A percentile compares a stretch with the other conserved stretches of the same genome.
phyloP scores from a whole-genome alignment of 2,113 vertebrate species.

The Lophura nycthemera region DNA sequence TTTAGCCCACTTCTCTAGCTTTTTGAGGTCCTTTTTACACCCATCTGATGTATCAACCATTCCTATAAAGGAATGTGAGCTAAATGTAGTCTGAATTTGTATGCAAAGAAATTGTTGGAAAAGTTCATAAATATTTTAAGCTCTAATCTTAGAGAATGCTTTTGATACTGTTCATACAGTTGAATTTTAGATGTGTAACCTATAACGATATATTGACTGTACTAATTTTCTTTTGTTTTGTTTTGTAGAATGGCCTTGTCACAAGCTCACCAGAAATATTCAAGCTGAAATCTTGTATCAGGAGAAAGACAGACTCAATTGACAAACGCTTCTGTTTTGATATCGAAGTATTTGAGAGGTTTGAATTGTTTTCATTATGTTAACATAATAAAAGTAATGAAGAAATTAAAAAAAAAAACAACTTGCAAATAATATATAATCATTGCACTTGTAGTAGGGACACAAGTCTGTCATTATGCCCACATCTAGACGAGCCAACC shows the following conservation, averaged over 20 bases:
- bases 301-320: constrained; percentile 96
- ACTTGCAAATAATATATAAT: background rate
- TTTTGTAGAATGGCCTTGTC: constrained; percentile 88
- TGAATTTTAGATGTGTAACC: background rate
- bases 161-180: background rate
- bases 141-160: background rate
- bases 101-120: background rate
- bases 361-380: constrained; percentile 47
- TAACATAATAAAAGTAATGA: background rate
- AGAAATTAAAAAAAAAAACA: background rate
- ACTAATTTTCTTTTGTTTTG: constrained; percentile 3
- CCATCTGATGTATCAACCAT: background rate
- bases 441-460: background rate
- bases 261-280: constrained; percentile 89
- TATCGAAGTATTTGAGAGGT: constrained; percentile 96
- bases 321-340: constrained; percentile 99
- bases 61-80: too few relatives aligned
- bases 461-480: background rate
- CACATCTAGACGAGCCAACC: background rate
- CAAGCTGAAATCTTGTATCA: constrained; percentile 95
- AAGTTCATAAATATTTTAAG: background rate
- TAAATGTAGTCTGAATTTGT: background rate
- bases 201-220: background rate
- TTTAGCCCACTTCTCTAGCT: background rate
- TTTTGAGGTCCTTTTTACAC: background rate